A percentile compares a stretch with the other conserved stretches of the same genome.
These are phyloP conservation scores for Zophobas morio DNA, from an alignment of 1,140 invertebrate species.

Conservation along the genomic window DNA sequence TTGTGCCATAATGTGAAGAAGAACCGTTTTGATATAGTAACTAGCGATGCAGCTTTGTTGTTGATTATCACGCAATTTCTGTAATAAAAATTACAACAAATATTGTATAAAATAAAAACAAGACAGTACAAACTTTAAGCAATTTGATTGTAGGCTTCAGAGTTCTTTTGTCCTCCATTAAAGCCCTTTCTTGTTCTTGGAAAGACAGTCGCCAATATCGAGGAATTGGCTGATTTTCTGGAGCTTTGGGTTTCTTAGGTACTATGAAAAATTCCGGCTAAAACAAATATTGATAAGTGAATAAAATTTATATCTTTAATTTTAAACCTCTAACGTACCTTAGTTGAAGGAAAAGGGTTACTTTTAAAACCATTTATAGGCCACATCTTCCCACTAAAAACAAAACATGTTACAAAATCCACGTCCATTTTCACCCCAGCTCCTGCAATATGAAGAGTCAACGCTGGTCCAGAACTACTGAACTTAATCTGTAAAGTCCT, in stretches of 20 bases:
- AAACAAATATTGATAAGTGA: slow-evolving; percentile 16
- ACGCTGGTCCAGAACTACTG: not conserved
- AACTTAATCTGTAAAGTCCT: not conserved
- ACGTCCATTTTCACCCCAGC: slow-evolving; percentile 48
- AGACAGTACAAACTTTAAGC: slow-evolving; percentile 52
- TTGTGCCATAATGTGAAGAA: slow-evolving; percentile 67
- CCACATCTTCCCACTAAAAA: slow-evolving; percentile 21
- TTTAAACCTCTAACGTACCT: slow-evolving; percentile 2
- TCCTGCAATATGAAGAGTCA: slow-evolving; percentile 9
- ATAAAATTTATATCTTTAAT: not conserved
- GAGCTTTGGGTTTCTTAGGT: slow-evolving; percentile 51
- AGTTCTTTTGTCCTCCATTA: slow-evolving; percentile 62
- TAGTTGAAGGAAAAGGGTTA: slow-evolving; percentile 22
- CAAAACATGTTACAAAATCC: slow-evolving; percentile 28
- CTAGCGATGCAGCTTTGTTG: slow-evolving; percentile 67
- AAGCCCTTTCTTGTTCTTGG: slow-evolving; percentile 66
- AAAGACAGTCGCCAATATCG: slow-evolving; percentile 65
- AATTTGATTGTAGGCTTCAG: slow-evolving; percentile 65
- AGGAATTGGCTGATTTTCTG: not conserved
- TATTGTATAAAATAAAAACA: no score
- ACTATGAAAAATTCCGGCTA: slow-evolving; percentile 57
- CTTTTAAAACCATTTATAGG: slow-evolving; percentile 16
- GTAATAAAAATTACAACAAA: slow-evolving; percentile 51
- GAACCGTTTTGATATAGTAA: slow-evolving; percentile 70
- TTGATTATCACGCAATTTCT: slow-evolving; percentile 67